Conservation (phyloP, 2,113 vertebrate genomes). For the Rhinopithecus roxellana region DNA sequence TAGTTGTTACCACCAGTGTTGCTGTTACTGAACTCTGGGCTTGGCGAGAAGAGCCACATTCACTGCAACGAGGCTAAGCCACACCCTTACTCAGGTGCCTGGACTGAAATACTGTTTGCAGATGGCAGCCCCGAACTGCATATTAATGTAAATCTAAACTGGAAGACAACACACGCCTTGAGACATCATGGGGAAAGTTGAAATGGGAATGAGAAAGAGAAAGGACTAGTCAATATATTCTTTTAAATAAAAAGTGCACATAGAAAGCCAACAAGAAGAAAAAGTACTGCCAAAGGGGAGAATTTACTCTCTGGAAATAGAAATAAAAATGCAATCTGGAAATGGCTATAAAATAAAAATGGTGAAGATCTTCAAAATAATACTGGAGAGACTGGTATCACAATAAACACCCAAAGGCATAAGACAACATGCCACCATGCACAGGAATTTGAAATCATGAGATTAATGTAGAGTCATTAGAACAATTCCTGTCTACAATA, state of each 20-base stretch:
- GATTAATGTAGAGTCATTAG: too few species aligned
- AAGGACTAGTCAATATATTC: too few species aligned
- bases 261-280: background rate
- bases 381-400: background rate
- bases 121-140: accelerated
- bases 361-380: background rate
- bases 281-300: background rate
- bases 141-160: too few species aligned
- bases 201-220: background rate
- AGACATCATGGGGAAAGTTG: background rate
- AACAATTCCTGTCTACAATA: too few species aligned
- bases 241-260: background rate
- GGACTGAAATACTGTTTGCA: background rate
- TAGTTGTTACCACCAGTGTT: too few species aligned
- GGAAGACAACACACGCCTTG: background rate
- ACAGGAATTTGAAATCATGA: background rate
- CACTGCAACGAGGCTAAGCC: accelerated
- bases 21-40: too few species aligned
- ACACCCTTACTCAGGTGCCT: accelerated
- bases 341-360: background rate
- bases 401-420: too few species aligned
- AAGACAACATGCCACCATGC: background rate
- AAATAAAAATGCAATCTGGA: background rate
- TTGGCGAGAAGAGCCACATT: accelerated
- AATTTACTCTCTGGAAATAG: background rate